Evolutionary conservation across 1,140 invertebrate genomes (phyloP).

Genomic region (Solenopsis fugax): DNA sequence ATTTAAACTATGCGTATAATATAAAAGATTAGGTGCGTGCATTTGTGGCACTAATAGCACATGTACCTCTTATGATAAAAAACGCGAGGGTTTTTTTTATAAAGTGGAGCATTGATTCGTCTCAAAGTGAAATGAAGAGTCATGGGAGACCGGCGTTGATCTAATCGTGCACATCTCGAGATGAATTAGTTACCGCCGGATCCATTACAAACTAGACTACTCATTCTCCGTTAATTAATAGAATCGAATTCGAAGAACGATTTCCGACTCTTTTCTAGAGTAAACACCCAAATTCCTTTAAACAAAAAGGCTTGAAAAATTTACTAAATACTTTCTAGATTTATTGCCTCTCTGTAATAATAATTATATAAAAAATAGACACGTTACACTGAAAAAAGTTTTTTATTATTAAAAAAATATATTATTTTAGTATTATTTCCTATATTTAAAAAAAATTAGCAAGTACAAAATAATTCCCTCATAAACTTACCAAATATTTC

Average conservation of each 20-base stretch:
- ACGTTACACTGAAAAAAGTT: neutral
- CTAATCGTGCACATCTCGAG: constrained; percentile 37
- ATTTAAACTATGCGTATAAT: neutral
- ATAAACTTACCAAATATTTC: no score
- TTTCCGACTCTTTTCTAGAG: neutral
- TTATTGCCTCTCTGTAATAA: neutral
- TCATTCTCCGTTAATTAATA: constrained; percentile 57
- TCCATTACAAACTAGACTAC: constrained; percentile 46
- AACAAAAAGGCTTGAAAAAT: neutral
- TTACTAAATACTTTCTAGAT: neutral
- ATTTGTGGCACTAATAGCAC: neutral
- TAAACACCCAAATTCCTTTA: neutral
- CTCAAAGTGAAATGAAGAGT: constrained; percentile 53
- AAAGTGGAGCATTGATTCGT: constrained; percentile 48
- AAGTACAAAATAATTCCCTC: no score
- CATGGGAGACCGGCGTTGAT: constrained; percentile 39
- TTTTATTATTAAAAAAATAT: no score
- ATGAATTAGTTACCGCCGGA: constrained; percentile 48
- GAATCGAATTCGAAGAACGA: neutral
- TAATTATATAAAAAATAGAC: neutral
- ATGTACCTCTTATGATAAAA: neutral
- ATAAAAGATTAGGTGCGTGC: neutral
- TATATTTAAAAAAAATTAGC: no score
- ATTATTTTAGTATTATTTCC: no score
- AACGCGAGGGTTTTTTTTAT: neutral